Base-by-base conservation (phyloP, 2,888 invertebrate species). In the Eurytoma adleriae region DNA sequence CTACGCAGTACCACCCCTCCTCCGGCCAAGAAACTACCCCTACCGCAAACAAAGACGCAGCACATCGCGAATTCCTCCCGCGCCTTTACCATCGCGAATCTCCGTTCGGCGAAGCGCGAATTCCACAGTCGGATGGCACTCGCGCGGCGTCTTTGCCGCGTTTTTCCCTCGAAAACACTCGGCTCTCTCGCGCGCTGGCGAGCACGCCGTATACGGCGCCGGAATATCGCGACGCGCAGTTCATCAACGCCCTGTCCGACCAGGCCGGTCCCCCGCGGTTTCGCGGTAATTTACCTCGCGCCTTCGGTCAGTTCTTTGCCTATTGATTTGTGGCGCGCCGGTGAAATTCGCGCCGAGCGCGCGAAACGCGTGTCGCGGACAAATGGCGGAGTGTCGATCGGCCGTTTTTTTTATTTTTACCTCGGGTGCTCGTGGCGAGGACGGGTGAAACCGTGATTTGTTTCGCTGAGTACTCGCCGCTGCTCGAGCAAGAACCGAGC, bases 191-290 rank as follows among this genome's bases (percentile, higher is more conserved):
- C 61, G 59, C 82, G 83, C 80, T 84, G 83, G 83, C 84, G 85
- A 80, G 84, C 85, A 83, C 83, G 71, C 79, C 78, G 81, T 75
- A 82, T 71, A 82, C 57, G 81, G 81, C 56, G 40, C 40, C 40
- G 40, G 40, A 86, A 86, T 87, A 88, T 88, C 86, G 86, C 85
- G 80, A 40, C 69, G 52, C 18, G 86, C 85, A 88, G 88, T 88
- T 88, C 86, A 88, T 88, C 88, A 88, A 88, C 87, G 88, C 87
- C 88, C 10, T 40, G 30, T 12, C 27, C 3, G 24, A 1, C 20
- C 48, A 48, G 18, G 20, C 13, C 68, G 16, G 14, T 40, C 61
- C 27, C 24, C 40, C 7, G 27, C 27, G 27, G 3, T 72, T 40
- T 62, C 59, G n/a, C 30, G 50, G 30, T 24, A 73, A 54, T 40